Base-by-base conservation (phyloP, 2,113 vertebrate genomes). In the Notechis scutatus region DNA sequence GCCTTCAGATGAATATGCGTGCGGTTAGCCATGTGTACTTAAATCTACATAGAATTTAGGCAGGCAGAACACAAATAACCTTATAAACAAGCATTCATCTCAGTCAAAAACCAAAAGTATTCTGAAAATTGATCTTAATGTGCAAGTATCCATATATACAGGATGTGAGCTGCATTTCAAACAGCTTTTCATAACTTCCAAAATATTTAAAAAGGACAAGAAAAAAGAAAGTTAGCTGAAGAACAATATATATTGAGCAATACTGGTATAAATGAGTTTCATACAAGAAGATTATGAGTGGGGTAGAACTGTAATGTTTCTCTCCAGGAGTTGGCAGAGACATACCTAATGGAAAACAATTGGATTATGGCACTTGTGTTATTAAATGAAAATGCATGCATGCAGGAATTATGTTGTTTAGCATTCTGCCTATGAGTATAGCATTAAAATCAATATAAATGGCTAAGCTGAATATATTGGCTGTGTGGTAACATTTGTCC, bases 41-140 rank as follows among this genome's bases (percentile, higher is more conserved):
- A 10, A 95, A 96, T 94, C 94, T 92, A 94, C 85, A 90, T 74
- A 42, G 92, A 90, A 94, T 94, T 93, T 93, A 15, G 29, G 29
- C 47, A 93, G 34, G 6, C 74, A 89, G 50, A 87, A 93, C 93
- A 4, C 39, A 94, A 85, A 61, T 94, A 74, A 23, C 2, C 0
- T 34, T 0, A 18, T 1, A 85, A 0, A 10, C 92, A 85, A 0
- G 5, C 87, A 21, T 92, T 95, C n/a, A 2, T 42, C 52, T 23
- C 39, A 2, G 92, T 69, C 52, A 88, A 39, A 61, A 55, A n/a
- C 24, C 10, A 88, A 24, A 18, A 3, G 87, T 93, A 93, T 10
- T 50, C 10, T 7, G 3, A 57, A 47, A 90, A 57, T 54, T 29
- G 23, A 39, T 10, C 52, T 91, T n/a, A 57, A 86, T 26, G 12